Percentiles rank a stretch among this genome's conserved stretches.
phyloP scores from a whole-genome alignment of 2,797 vertebrate genomes.

The Aplochiton taeniatus region DNA sequence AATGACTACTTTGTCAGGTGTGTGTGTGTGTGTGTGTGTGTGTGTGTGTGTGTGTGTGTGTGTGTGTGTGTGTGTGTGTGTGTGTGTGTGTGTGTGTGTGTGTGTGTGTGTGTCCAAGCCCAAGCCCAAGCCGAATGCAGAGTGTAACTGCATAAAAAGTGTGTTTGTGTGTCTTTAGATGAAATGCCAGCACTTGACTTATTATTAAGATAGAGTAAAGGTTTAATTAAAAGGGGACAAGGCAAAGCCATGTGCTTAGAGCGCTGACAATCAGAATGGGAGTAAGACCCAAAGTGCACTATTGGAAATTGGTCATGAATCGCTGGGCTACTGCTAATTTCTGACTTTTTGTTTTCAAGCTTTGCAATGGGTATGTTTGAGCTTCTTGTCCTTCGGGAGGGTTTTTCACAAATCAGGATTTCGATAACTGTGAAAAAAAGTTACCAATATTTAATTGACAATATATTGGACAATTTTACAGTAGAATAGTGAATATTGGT shows the following conservation, averaged over 20 bases:
- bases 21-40: conserved; percentile 46
- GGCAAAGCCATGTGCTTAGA: conserved; percentile 78
- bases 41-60: conserved; percentile 55
- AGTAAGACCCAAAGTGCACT: conserved; percentile 70
- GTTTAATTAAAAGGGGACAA: conserved; percentile 41
- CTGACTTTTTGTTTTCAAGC: conserved; percentile 67
- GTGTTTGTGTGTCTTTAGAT: conserved; percentile 64
- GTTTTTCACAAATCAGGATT: not conserved
- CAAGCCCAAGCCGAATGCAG: conserved; percentile 11
- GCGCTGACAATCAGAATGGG: conserved; percentile 80
- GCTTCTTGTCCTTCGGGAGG: conserved; percentile 61
- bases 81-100: no score
- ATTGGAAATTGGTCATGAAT: conserved; percentile 68
- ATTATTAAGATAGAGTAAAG: conserved; percentile 39
- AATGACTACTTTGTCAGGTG: conserved; percentile 51
- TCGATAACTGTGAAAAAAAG: no score
- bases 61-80: no score
- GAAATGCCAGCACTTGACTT: conserved; percentile 76
- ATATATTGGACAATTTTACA: no score
- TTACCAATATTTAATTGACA: no score
- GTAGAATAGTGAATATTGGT: no score
- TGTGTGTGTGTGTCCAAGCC: conserved; percentile 54
- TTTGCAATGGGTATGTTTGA: conserved; percentile 65
- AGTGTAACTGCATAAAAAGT: conserved; percentile 68
- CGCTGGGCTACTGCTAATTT: conserved; percentile 66